A percentile compares a stretch with the other conserved stretches of the same genome.
Evolutionary conservation across 2,888 invertebrate species (phyloP).

Genomic region (Craniophora ligustri): DNA sequence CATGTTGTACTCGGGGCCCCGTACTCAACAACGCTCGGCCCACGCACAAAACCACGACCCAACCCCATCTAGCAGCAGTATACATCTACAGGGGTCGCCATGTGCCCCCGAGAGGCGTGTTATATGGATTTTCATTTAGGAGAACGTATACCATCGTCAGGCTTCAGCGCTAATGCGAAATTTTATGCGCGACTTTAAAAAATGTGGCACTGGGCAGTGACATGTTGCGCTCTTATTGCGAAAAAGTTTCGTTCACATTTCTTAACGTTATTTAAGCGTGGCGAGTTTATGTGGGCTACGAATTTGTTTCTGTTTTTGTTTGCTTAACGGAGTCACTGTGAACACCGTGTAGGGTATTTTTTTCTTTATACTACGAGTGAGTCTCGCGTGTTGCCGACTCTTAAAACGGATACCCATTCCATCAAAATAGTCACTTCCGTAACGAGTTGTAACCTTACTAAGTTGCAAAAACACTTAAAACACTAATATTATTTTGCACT

Average conservation of each 20-base stretch:
- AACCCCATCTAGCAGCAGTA: conserved; percentile 56
- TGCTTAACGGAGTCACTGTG: no score
- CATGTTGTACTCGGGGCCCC: no score
- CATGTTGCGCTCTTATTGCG: conserved; percentile 42
- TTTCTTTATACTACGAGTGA: no score
- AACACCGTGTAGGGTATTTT: no score
- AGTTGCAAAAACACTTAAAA: no score
- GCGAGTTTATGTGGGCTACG: neutral
- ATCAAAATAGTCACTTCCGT: no score
- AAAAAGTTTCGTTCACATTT: conserved; percentile 20
- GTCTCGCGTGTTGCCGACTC: no score
- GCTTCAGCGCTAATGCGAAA: conserved; percentile 80
- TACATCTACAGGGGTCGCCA: conserved; percentile 65
- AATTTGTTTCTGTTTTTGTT: no score
- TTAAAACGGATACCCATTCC: no score
- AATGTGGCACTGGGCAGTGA: conserved; percentile 56
- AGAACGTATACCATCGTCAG: conserved; percentile 84
- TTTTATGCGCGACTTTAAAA: conserved; percentile 81
- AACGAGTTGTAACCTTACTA: no score
- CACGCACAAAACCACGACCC: conserved; percentile 1
- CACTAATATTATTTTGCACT: no score
- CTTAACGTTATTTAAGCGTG: neutral
- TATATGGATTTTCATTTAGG: conserved; percentile 88
- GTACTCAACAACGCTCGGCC: conserved; percentile 11
- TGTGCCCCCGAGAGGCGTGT: conserved; percentile 81